These are phyloP conservation scores for Limnothrissa miodon DNA, from an alignment of 2,113 vertebrate species.

Conservation along the genomic window DNA sequence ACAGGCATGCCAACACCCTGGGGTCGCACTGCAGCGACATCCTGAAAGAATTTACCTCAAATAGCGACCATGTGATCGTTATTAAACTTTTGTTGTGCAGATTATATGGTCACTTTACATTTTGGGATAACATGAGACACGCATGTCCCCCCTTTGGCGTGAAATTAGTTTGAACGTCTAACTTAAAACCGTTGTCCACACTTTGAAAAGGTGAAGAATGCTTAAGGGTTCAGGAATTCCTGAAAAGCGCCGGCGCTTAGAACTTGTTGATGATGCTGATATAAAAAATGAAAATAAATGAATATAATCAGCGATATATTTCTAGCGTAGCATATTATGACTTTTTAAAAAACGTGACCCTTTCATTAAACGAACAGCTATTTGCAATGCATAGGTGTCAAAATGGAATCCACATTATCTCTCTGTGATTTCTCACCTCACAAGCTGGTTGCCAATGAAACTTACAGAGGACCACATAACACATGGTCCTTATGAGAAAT, in stretches of 20 bases:
- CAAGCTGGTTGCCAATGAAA: not conserved
- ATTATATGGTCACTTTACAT: conserved; percentile 22
- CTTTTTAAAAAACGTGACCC: not conserved
- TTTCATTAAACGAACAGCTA: not conserved
- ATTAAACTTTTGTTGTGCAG: conserved; percentile 24
- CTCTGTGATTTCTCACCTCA: not conserved
- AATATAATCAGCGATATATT: not conserved
- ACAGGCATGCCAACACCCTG: conserved; percentile 24
- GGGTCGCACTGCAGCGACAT: conserved; percentile 19
- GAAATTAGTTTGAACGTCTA: conserved; percentile 1
- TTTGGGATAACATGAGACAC: conserved; percentile 9
- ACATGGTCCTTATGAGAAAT: not conserved
- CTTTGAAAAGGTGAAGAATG: not conserved
- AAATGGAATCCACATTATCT: conserved; percentile 4
- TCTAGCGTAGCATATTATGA: not conserved
- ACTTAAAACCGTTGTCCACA: not conserved
- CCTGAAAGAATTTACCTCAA: conserved; percentile 19
- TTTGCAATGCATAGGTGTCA: not conserved
- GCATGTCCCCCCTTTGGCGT: not conserved
- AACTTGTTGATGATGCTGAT: not conserved
- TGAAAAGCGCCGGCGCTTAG: not conserved
- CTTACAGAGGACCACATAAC: not conserved
- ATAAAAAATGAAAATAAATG: too few species aligned
- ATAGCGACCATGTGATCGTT: conserved; percentile 12
- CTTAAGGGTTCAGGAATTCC: not conserved